Base-by-base conservation (phyloP, 2,888 invertebrate species). In the Tiliacea citrago region DNA sequence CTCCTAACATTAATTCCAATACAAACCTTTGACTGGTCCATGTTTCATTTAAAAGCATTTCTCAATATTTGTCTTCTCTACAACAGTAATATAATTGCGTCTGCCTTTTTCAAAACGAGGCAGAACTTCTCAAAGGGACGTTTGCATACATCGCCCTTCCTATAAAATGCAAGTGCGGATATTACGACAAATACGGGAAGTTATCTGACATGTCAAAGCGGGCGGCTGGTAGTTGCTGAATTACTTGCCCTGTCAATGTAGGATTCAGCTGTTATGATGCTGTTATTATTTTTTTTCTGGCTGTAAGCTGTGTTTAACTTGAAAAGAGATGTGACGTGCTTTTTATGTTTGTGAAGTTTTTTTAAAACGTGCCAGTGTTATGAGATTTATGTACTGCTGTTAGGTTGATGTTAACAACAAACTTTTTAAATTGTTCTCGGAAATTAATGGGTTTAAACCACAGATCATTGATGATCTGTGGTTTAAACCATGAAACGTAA, bases 241-340 rank as follows among this genome's bases (percentile, higher is more conserved):
- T 78, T 75, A 77, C 73, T 79, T 80, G 68, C 67, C 63, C 35
- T 74, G 87, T 79, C 82, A 88, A 85, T 88, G 83, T 86, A 87
- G 77, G 66, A 77, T 81, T 78, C 58, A 51, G 61, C 45, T 75
- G 70, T 78, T 80, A 68, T 82, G 68, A 51, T 39, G 61, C 45
- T 75, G 70, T 78, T 80, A 68, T 82, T 70, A 51, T 39, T 78
- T 73, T 75, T 82, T 82, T 66, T 13, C 29, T 24, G 9, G 61
- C 29, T 74, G 35, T 45, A 51, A 35, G 0, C 51, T 47, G 42
- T 13, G 57, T 42, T 70, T 70, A 47, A 24, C 12, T 35, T 65
- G 42, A 13, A 53, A 21, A 13, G 16, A 45, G 24, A 58, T 35
- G 6, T 24, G n/a, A 57, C 21, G 13, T 57, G 24, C 12, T 16